Conservation (phyloP, 2,888 invertebrate species). For the Maniola hyperantus region DNA sequence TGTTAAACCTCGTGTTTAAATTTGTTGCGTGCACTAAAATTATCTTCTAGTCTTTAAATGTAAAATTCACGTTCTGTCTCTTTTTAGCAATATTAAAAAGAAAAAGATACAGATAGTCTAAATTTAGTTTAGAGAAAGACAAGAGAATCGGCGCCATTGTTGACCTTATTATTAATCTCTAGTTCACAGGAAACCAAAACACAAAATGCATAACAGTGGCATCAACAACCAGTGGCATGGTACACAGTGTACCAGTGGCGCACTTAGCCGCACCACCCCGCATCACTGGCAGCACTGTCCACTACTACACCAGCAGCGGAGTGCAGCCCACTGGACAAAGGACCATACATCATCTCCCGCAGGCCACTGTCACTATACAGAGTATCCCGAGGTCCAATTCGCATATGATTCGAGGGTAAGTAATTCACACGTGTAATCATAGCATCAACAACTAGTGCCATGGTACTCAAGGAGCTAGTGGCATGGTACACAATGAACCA, state of each 20-base stretch:
- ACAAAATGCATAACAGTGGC: conserved; percentile 77
- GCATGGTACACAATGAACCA: no score
- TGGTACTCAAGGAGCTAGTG: conserved; percentile 74
- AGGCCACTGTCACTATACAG: conserved; percentile 72
- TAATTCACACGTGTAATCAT: conserved; percentile 68
- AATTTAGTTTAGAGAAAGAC: no score
- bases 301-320: conserved; percentile 46
- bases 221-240: conserved; percentile 74
- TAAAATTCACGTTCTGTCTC: no score
- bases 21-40: no score
- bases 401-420: conserved; percentile 72
- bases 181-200: conserved; percentile 64
- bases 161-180: conserved; percentile 27
- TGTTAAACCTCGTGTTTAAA: no score
- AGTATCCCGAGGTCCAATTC: conserved; percentile 68
- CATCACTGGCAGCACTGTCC: conserved; percentile 66
- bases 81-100: no score
- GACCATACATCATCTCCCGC: conserved; percentile 65
- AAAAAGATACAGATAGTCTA: no score
- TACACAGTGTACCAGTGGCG: conserved; percentile 74
- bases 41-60: no score
- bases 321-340: conserved; percentile 48
- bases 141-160: no score
- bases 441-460: conserved; percentile 71
- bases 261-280: conserved; percentile 69